Evolutionary conservation across 1,140 invertebrate genomes (phyloP).

Genomic region (Dinothrombium tinctorium): DNA sequence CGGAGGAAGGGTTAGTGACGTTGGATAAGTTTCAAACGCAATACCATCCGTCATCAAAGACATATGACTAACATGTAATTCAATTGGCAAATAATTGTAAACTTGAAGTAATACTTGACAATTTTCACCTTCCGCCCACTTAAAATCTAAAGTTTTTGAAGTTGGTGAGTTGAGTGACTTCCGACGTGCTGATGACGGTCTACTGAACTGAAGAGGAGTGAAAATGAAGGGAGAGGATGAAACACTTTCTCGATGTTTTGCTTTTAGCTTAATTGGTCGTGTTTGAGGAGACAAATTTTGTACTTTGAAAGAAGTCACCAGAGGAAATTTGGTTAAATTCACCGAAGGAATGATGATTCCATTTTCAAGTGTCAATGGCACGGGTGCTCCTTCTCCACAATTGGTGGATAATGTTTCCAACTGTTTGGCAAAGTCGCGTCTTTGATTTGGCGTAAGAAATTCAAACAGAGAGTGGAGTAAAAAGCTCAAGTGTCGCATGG

Average conservation of each 20-base stretch:
- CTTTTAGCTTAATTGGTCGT: conserved; percentile 39
- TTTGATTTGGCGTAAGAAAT: conserved; percentile 41
- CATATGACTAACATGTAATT: conserved; percentile 74
- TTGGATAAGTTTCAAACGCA: conserved; percentile 23
- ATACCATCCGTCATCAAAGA: conserved; percentile 25
- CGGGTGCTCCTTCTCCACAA: conserved; percentile 18
- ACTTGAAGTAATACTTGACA: conserved; percentile 70
- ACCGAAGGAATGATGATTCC: conserved; percentile 49
- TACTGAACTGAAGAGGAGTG: conserved; percentile 42
- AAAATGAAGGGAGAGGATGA: conserved; percentile 70
- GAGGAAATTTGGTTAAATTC: conserved; percentile 58
- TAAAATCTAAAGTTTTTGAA: conserved; percentile 26
- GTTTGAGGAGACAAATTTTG: conserved; percentile 44
- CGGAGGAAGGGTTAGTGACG: conserved; percentile 25
- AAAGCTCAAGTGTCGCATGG: conserved; percentile 80
- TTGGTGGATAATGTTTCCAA: conserved; percentile 43
- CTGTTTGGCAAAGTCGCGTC: conserved; percentile 52
- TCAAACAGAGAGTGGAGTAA: conserved; percentile 48
- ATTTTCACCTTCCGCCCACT: conserved; percentile 80
- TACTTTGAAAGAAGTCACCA: conserved; percentile 35
- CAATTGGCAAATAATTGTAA: conserved; percentile 65
- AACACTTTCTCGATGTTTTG: neutral
- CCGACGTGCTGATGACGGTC: neutral
- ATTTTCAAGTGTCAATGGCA: conserved; percentile 18
- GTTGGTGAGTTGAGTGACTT: neutral